Evolutionary conservation across 2,888 invertebrate species (phyloP).

Genomic region (Lepeophtheirus nordmannii): DNA sequence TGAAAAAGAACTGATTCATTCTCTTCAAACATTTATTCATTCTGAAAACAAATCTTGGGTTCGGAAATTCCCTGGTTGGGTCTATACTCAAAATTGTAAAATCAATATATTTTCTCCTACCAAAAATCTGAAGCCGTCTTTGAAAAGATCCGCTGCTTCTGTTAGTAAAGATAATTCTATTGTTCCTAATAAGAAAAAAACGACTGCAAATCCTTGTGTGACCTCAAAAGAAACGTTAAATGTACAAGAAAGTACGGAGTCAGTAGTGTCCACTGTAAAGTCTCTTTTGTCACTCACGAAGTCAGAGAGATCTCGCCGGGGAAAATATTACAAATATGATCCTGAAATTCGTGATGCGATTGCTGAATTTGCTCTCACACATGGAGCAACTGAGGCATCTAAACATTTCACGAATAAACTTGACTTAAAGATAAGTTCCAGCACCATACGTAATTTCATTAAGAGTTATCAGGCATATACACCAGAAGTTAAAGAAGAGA

Average conservation of each 20-base stretch:
- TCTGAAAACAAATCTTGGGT: too few relatives aligned
- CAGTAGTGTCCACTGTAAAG: constrained; percentile 30
- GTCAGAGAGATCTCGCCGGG: constrained; percentile 30
- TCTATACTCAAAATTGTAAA: too few relatives aligned
- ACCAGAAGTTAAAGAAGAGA: constrained; percentile 30
- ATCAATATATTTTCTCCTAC: too few relatives aligned
- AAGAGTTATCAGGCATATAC: constrained; percentile 29
- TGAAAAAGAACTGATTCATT: too few relatives aligned
- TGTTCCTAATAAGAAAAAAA: too few relatives aligned
- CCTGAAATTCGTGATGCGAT: constrained; percentile 31
- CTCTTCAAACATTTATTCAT: too few relatives aligned
- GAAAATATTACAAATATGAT: constrained; percentile 31
- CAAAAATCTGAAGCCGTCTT: too few relatives aligned
- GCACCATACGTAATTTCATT: constrained; percentile 31
- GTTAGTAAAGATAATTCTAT: too few relatives aligned
- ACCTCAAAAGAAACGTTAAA: too few relatives aligned
- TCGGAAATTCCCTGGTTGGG: too few relatives aligned
- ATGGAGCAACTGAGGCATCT: constrained; percentile 30
- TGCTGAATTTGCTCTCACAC: constrained; percentile 30
- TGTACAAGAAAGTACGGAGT: constrained; percentile 26
- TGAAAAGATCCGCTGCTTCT: too few relatives aligned
- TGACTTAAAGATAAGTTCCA: constrained; percentile 30
- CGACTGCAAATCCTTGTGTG: too few relatives aligned
- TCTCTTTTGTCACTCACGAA: constrained; percentile 30
- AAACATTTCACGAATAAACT: constrained; percentile 30